Percentiles rank a stretch among this genome's conserved stretches.
phyloP scores from a whole-genome alignment of 2,113 vertebrate species.

The Coryphaenoides rupestris region DNA sequence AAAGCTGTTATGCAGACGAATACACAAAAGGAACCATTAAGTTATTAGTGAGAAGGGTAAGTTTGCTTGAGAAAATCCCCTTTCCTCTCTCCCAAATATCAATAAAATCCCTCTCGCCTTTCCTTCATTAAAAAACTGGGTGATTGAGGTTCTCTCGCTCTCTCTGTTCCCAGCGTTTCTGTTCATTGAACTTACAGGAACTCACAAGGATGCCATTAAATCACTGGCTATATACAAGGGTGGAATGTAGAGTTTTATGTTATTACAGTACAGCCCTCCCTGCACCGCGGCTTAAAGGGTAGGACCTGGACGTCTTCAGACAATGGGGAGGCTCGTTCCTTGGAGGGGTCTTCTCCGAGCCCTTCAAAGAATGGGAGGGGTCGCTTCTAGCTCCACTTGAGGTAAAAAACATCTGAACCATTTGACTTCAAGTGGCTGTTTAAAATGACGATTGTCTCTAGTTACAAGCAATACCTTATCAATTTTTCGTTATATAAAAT shows the following conservation, averaged over 20 bases:
- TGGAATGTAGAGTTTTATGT: slow-evolving; percentile 15
- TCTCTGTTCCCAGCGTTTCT: too few relatives aligned
- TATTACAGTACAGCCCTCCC: not conserved
- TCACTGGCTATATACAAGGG: slow-evolving; percentile 3
- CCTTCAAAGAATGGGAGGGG: not conserved
- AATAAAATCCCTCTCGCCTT: too few relatives aligned
- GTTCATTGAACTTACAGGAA: slow-evolving; percentile 5
- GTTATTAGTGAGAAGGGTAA: too few relatives aligned
- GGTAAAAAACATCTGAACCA: too few relatives aligned
- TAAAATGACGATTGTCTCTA: not conserved
- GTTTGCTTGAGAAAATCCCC: too few relatives aligned
- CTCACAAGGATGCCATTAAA: slow-evolving; percentile 3
- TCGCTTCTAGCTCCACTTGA: not conserved
- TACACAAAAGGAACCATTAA: too few relatives aligned
- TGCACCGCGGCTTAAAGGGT: not conserved
- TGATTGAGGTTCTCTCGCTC: too few relatives aligned
- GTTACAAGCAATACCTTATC: too few relatives aligned
- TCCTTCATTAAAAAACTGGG: too few relatives aligned
- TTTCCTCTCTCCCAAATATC: too few relatives aligned
- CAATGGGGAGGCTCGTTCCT: not conserved
- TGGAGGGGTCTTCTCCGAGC: not conserved
- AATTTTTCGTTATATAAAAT: too few relatives aligned
- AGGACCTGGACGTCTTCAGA: slow-evolving; percentile 1
- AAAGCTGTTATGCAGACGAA: too few relatives aligned
- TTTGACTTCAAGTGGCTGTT: not conserved